A percentile compares a stretch with the other conserved stretches of the same genome.
These are phyloP conservation scores for Aphodius granarius DNA, from an alignment of 2,888 invertebrate species.

Conservation along the genomic window DNA sequence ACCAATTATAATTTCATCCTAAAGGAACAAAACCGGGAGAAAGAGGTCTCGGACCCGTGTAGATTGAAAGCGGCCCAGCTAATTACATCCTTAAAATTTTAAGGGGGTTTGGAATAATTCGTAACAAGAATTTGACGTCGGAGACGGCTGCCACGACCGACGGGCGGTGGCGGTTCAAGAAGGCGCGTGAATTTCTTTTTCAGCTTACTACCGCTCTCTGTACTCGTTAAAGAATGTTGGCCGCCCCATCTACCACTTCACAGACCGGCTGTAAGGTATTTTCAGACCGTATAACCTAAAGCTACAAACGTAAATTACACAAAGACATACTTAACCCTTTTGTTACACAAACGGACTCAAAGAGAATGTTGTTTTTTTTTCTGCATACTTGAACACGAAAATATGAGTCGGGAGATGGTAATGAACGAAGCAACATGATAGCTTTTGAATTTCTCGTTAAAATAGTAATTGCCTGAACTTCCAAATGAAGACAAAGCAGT, in stretches of 20 bases:
- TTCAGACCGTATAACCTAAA: not conserved
- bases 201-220: not conserved
- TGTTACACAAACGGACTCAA: not conserved
- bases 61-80: not conserved
- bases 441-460: not conserved
- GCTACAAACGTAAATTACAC: not conserved
- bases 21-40: not conserved
- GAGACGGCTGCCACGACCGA: not conserved
- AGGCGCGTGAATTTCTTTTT: not conserved
- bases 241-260: not conserved
- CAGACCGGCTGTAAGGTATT: not conserved
- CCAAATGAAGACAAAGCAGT: too few relatives aligned
- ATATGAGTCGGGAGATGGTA: not conserved
- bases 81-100: not conserved
- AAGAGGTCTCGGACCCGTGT: not conserved
- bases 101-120: not conserved
- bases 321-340: slow-evolving; percentile 3
- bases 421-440: not conserved
- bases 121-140: not conserved
- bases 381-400: not conserved
- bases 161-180: not conserved
- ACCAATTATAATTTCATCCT: not conserved
- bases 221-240: not conserved
- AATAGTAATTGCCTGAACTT: too few relatives aligned
- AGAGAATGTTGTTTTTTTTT: not conserved